Evolutionary conservation across 2,888 invertebrate species (phyloP), one percentile per base, ranked within the genome.

Genomic region (Drosophila yooni): DNA sequence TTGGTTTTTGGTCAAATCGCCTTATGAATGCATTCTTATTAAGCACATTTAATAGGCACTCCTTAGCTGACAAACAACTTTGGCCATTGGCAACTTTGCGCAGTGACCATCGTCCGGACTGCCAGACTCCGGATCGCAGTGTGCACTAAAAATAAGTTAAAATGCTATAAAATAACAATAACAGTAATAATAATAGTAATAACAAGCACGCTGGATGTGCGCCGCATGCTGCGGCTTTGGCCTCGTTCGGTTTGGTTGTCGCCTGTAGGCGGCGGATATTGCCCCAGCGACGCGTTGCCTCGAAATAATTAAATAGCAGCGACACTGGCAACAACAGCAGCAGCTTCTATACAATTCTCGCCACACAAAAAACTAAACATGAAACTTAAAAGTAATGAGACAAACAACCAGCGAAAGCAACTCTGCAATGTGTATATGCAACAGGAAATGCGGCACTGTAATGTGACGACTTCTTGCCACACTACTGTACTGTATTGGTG

Each of bases 101-200:
- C 54, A 31, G 25, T 58, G 50, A 36, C 58, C 58, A 43, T 15
- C 38, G 3, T 33, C 29, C 38, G 38, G 15, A 18, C 50, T 59
- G 58, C 21, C 25, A 38, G 50, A 38, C 46, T 53, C 58, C 46
- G 61, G 36, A 52, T 36, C 58, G 65, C 43, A 53, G 64, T 81
- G 58, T 66, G 64, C 70, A 82, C 71, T 81, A 79, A 79, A 86
- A 83, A 79, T 75, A 67, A 79, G 70, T 72, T 79, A 58, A 80
- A 88, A 78, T 79, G 70, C 79, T 66, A 75, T 79, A 80, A 68
- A 84, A 86, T 83, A 86, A 81, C 81, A 85, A 86, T 83, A 86
- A 86, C 76, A 70, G 77, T 69, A 77, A 71, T 59, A 73, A 79
- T 76, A 76, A 66, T 53, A 66, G 60, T 81, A 81, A 76, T 76